These are phyloP conservation scores for Monopis laevigella DNA, from an alignment of 2,888 invertebrate species.

Conservation along the genomic window DNA sequence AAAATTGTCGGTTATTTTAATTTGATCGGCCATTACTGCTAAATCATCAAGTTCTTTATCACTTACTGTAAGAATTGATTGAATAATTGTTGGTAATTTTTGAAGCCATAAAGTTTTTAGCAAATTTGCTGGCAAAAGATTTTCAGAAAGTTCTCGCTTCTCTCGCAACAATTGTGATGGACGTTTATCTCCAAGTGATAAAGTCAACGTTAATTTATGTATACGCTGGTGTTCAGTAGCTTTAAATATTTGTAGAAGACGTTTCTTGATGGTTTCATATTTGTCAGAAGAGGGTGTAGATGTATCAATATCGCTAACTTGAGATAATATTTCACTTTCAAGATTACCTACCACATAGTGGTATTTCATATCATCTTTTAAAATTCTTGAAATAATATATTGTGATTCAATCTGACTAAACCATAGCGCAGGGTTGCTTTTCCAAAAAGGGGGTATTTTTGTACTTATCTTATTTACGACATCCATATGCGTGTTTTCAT, in stretches of 20 bases:
- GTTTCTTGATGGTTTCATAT: not conserved
- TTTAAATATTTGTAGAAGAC: not conserved
- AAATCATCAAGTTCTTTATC: not conserved
- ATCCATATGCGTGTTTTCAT: too few relatives aligned
- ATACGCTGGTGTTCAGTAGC: not conserved
- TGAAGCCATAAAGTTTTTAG: not conserved
- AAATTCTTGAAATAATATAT: not conserved
- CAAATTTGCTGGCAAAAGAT: not conserved
- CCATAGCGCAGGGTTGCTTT: too few relatives aligned
- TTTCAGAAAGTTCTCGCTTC: not conserved
- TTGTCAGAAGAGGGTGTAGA: not conserved
- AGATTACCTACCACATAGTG: not conserved
- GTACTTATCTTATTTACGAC: too few relatives aligned
- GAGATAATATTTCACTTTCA: not conserved
- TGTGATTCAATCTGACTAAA: not conserved
- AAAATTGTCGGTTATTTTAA: too few relatives aligned
- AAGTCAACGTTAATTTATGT: not conserved
- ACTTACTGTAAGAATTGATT: not conserved
- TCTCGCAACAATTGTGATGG: not conserved
- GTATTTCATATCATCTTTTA: not conserved
- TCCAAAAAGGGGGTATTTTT: too few relatives aligned
- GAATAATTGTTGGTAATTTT: not conserved
- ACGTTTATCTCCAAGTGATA: not conserved
- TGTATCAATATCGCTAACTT: not conserved
- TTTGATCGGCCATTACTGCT: not conserved